Percentiles rank a stretch among this genome's conserved stretches.
These are phyloP conservation scores for Nymphicus hollandicus DNA, from an alignment of 2,113 vertebrate genomes.

Conservation along the genomic window DNA sequence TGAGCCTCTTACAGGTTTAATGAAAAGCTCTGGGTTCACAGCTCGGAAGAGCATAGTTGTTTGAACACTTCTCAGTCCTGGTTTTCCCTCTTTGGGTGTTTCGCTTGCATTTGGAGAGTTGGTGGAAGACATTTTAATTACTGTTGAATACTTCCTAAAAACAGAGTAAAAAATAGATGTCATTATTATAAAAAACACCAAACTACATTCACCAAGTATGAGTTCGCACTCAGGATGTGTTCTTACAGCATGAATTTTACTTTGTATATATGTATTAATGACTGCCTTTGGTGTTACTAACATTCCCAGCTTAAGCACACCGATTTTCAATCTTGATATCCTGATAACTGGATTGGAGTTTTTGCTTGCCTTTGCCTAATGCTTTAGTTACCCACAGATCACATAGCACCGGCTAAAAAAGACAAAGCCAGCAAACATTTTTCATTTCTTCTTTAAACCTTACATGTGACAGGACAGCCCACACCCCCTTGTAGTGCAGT, in stretches of 20 bases:
- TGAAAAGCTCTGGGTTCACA: constrained; percentile 95
- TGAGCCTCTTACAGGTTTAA: constrained; percentile 85
- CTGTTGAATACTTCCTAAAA: constrained; percentile 38
- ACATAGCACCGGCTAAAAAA: not conserved
- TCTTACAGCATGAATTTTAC: not conserved
- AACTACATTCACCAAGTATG: not conserved
- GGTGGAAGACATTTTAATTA: constrained; percentile 76
- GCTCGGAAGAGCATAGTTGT: constrained; percentile 91
- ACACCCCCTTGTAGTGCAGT: fast-evolving
- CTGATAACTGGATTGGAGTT: fast-evolving
- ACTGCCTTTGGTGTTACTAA: not conserved
- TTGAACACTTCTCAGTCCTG: constrained; percentile 79
- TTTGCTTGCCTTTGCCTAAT: not conserved
- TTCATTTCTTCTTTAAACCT: not conserved
- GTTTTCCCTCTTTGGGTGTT: constrained; percentile 66
- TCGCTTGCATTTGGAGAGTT: constrained; percentile 67
- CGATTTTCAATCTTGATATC: not conserved
- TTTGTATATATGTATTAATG: not conserved
- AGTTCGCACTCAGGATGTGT: not conserved
- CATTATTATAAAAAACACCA: not conserved
- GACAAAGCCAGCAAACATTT: fast-evolving
- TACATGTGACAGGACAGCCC: not conserved
- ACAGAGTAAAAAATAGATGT: not conserved
- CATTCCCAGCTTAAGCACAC: not conserved
- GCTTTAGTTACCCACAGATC: not conserved